phyloP scores from a whole-genome alignment of 2,888 invertebrate species.

The Stomorhina lunata region DNA sequence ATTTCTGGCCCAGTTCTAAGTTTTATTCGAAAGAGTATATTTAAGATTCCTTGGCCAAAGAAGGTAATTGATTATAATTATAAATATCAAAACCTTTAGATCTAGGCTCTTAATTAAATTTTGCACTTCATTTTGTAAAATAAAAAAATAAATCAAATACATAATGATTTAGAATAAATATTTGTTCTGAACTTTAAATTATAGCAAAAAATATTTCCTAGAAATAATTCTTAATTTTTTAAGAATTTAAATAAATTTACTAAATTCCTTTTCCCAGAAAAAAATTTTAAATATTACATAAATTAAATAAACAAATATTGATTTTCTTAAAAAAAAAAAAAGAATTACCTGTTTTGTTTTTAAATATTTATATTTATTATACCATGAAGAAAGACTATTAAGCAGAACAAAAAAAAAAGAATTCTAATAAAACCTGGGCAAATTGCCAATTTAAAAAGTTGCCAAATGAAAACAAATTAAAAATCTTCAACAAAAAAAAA shows the following conservation, averaged over 20 bases:
- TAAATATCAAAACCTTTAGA: background rate
- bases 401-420: conserved; percentile 6
- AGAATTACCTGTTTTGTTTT: background rate
- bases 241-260: background rate
- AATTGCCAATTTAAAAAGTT: conserved; percentile 33
- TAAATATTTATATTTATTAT: conserved; percentile 17
- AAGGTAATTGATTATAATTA: background rate
- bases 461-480: conserved; percentile 31
- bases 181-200: no score
- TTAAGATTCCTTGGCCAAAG: background rate
- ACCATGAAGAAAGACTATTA: background rate
- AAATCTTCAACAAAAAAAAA: conserved; percentile 8
- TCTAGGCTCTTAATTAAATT: no score
- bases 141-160: background rate
- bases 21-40: conserved; percentile 14
- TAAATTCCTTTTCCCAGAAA: background rate
- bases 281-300: background rate
- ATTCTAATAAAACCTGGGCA: conserved; percentile 29
- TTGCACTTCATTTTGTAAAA: conserved; percentile 58
- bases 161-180: no score
- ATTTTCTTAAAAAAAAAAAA: background rate
- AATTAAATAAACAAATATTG: background rate
- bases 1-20: background rate
- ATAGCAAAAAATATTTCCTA: no score
- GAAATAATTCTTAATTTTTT: no score